Percentiles rank a stretch among this genome's conserved stretches.
These are phyloP conservation scores for Liopterus haemorrhoidalis DNA, from an alignment of 2,888 invertebrate species.

Conservation along the genomic window DNA sequence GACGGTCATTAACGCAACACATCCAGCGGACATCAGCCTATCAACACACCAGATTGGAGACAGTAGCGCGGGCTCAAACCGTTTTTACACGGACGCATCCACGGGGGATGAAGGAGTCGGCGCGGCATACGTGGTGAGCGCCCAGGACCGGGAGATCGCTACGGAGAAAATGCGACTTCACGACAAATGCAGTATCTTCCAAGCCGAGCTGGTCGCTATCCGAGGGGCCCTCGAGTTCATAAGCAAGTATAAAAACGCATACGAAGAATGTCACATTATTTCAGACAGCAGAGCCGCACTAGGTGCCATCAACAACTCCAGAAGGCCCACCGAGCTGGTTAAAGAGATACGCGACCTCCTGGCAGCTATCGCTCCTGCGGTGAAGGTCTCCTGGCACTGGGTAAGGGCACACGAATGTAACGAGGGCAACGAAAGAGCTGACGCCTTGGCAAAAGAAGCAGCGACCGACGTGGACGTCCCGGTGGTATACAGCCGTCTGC, in stretches of 20 bases:
- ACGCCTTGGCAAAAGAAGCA: constrained; percentile 6
- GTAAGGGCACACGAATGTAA: not conserved
- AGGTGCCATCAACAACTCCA: not conserved
- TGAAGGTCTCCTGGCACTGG: constrained; percentile 3
- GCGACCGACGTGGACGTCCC: no score
- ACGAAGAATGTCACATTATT: constrained; percentile 1
- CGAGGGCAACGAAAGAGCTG: constrained; percentile 9
- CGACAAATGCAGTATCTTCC: constrained; percentile 10
- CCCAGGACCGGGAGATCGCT: not conserved
- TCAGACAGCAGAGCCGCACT: constrained; percentile 4
- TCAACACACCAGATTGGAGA: not conserved
- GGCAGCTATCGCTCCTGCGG: no score
- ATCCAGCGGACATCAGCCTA: no score
- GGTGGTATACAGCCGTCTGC: no score
- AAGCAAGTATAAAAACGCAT: not conserved
- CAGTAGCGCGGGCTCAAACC: not conserved
- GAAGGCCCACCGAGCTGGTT: constrained; percentile 2
- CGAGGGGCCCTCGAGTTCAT: constrained; percentile 5
- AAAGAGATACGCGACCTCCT: not conserved
- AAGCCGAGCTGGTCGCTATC: constrained; percentile 11
- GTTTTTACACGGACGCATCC: constrained; percentile 10
- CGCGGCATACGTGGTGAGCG: constrained; percentile 5
- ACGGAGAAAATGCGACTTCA: not conserved
- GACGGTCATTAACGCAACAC: no score
- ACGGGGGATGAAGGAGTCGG: not conserved